Evolutionary conservation across 2,113 vertebrate genomes (phyloP).

Genomic region (Solea senegalensis): DNA sequence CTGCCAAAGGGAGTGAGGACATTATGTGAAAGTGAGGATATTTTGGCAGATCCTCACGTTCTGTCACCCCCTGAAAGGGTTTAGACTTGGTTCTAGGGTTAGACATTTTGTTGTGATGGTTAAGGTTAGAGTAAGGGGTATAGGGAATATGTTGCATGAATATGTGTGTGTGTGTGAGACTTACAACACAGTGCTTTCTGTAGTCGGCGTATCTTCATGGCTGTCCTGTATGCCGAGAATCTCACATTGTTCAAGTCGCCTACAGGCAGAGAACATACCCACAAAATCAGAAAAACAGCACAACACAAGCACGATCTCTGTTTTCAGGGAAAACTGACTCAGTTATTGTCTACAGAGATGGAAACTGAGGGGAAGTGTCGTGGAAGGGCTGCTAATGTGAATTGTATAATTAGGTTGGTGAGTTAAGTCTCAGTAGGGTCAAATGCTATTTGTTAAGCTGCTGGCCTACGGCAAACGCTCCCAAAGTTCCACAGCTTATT

Average conservation of each 20-base stretch:
- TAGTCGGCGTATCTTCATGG: conserved; percentile 97
- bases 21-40: no score
- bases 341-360: conserved; percentile 35
- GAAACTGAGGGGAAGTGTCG: neutral
- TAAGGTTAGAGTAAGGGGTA: neutral
- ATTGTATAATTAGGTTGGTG: conserved; percentile 59
- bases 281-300: conserved; percentile 36
- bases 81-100: no score
- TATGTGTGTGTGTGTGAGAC: conserved; percentile 67
- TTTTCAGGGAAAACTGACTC: conserved; percentile 15
- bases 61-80: no score
- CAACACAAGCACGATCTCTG: conserved; percentile 24
- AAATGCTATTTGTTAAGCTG: conserved; percentile 61
- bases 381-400: conserved; percentile 21
- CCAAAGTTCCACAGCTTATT: conserved; percentile 69
- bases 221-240: conserved; percentile 97
- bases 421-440: conserved; percentile 48
- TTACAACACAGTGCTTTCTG: conserved; percentile 97
- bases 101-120: no score
- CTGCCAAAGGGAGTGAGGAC: no score
- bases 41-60: no score
- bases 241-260: conserved; percentile 97
- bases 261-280: conserved; percentile 56
- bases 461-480: conserved; percentile 48
- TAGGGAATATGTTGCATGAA: conserved; percentile 27